Evolutionary conservation across 2,797 vertebrate species (phyloP), one percentile per base, ranked within the genome.

Genomic region (Uromys caudimaculatus): DNA sequence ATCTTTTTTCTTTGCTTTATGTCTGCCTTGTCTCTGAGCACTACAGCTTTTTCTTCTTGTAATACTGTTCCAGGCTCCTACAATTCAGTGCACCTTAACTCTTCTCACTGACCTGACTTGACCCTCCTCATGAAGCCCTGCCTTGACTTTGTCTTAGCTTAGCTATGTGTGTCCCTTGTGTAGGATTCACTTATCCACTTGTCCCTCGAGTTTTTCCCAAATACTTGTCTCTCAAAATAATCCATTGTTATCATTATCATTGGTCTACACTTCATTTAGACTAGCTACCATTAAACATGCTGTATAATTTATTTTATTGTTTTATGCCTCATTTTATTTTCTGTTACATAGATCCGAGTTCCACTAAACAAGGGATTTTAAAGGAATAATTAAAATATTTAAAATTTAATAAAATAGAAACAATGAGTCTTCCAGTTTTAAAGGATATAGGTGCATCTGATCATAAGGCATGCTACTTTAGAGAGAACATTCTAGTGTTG

Each of bases 371-470:
- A 29, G 24, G 27, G 27, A 58, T 44, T 76, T 81, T 71, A 19
- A 92, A 89, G 29, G 23, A 79, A 87, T 79, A 84, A 90, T 88
- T 64, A 29, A 64, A 41, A 64, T 52, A 76, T 82, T 21, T 91
- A 11, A 94, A 76, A 76, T 81, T 79, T 24, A 16, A 79, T 75
- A 21, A 62, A 81, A 35, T 71, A 12, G 44, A 60, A 83, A 82
- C 29, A 78, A 52, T 2, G 24, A 54, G 6, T 50, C 4, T 52
- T 38, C 35, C 6, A 50, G 1, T 79, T 29, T 64, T 73, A 79
- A 85, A 87, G 3, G 17, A 50, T 78, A 62, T 11, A 77, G 4
- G n/a, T 75, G n/a, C 56, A 87, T 6, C 79, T 77, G 23, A 90
- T 6, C 5, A n/a, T 44, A 58, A 21, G 17, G 23, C 1, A 21